Conservation (phyloP, 2,888 invertebrate species). For the Eumerus sabulonum region DNA sequence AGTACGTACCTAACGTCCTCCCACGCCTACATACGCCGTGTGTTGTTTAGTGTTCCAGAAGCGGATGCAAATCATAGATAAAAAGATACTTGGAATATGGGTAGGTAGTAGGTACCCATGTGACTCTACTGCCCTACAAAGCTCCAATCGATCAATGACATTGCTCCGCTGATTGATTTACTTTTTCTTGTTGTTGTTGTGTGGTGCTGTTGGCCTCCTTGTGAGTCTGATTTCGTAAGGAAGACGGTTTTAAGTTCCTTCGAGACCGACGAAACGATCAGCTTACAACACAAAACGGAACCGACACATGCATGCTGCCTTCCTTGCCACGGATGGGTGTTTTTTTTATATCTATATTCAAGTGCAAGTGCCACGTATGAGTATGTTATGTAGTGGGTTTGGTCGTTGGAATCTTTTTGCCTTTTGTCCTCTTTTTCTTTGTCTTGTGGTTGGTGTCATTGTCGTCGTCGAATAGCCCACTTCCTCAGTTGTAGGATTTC, state of each 20-base stretch:
- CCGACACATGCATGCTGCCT: constrained; percentile 56
- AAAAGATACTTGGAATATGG: background rate
- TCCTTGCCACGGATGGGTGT: constrained; percentile 52
- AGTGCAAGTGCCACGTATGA: too few relatives aligned
- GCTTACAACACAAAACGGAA: constrained; percentile 65
- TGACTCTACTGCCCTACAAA: constrained; percentile 64
- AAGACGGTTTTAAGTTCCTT: constrained; percentile 64
- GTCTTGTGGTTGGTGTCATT: constrained; percentile 60
- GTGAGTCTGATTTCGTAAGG: constrained; percentile 26
- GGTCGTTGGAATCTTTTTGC: too few relatives aligned
- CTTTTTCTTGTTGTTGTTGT: background rate
- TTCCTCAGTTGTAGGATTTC: constrained; percentile 77
- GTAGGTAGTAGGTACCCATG: constrained; percentile 11
- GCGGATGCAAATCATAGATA: constrained; percentile 49
- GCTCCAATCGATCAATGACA: constrained; percentile 65
- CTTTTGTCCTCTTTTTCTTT: constrained; percentile 3
- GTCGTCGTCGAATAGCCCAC: constrained; percentile 69
- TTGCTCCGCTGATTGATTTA: constrained; percentile 54
- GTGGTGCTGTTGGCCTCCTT: constrained; percentile 16
- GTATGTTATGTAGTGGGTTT: constrained; percentile 28
- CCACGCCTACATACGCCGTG: constrained; percentile 49
- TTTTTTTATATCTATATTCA: constrained; percentile 5
- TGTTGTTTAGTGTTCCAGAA: constrained; percentile 26
- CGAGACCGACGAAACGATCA: constrained; percentile 56
- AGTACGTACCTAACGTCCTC: constrained; percentile 5